phyloP scores from a whole-genome alignment of 2,888 invertebrate species.

The Hydriomena furcata region DNA sequence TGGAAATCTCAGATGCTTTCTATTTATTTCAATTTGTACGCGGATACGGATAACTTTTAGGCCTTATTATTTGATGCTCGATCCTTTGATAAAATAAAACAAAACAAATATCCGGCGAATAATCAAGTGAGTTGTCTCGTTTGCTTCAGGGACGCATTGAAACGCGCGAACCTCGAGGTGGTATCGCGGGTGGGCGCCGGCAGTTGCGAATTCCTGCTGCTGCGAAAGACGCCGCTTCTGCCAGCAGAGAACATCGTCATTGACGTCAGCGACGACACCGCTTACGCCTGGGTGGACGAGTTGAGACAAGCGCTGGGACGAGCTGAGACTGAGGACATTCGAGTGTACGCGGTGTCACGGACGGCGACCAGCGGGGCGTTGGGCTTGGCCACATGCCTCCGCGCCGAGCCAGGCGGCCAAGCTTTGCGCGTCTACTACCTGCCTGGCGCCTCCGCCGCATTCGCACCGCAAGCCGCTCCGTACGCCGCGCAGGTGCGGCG shows the following conservation, averaged over 20 bases:
- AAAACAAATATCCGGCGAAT: too few relatives aligned
- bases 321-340: slow-evolving; percentile 82
- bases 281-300: slow-evolving; percentile 90
- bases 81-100: too few relatives aligned
- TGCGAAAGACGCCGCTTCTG: slow-evolving; percentile 84
- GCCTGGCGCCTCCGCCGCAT: slow-evolving; percentile 85
- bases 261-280: slow-evolving; percentile 85
- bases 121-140: too few relatives aligned
- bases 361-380: slow-evolving; percentile 90
- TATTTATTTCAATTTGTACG: too few relatives aligned
- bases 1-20: too few relatives aligned
- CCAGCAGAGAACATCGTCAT: slow-evolving; percentile 79
- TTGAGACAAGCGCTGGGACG: slow-evolving; percentile 90
- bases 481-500: slow-evolving; percentile 86
- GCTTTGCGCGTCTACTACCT: slow-evolving; percentile 89
- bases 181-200: slow-evolving; percentile 83
- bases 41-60: too few relatives aligned
- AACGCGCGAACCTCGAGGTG: slow-evolving; percentile 58
- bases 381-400: slow-evolving; percentile 95
- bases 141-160: slow-evolving; percentile 54
- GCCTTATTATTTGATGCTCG: too few relatives aligned
- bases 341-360: slow-evolving; percentile 87
- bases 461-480: slow-evolving; percentile 81
- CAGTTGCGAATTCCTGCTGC: slow-evolving; percentile 85
- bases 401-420: slow-evolving; percentile 92